Evolutionary conservation across 2,113 vertebrate species (phyloP).

Genomic region (Terrapene triunguis): DNA sequence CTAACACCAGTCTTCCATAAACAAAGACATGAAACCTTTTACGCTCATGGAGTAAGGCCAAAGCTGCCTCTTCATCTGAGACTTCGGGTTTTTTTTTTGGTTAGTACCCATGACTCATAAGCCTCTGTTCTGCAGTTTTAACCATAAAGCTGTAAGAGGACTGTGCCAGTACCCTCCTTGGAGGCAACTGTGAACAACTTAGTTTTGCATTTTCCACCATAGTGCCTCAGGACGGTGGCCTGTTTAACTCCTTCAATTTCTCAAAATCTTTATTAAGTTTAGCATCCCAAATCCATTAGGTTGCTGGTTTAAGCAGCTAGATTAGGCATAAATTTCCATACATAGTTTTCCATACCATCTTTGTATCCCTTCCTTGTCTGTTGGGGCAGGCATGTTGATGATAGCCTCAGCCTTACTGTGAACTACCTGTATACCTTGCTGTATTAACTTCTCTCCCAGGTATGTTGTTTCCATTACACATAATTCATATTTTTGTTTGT

Average conservation of each 20-base stretch:
- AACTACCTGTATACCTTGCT: background rate
- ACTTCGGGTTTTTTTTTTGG: background rate
- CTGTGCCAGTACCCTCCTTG: background rate
- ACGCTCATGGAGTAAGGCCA: background rate
- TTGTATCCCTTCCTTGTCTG: background rate
- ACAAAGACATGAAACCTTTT: background rate
- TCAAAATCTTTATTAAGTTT: background rate
- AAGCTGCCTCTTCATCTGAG: background rate
- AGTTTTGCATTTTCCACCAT: background rate
- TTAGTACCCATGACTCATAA: background rate
- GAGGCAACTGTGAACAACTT: background rate
- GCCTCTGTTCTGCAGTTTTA: background rate
- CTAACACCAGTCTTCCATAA: background rate
- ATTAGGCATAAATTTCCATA: background rate
- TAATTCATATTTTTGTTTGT: too few species aligned
- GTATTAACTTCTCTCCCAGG: too few species aligned
- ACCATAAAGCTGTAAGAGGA: background rate
- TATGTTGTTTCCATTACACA: too few species aligned
- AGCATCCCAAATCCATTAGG: background rate
- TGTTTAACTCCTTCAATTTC: background rate
- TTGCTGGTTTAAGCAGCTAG: background rate
- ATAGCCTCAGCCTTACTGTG: background rate
- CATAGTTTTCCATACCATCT: background rate
- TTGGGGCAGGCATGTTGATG: background rate
- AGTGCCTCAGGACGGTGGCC: too few species aligned